Conservation (phyloP, 37 sponge, comb jelly and placozoan genomes). For the Dysidea cf. avara region DNA sequence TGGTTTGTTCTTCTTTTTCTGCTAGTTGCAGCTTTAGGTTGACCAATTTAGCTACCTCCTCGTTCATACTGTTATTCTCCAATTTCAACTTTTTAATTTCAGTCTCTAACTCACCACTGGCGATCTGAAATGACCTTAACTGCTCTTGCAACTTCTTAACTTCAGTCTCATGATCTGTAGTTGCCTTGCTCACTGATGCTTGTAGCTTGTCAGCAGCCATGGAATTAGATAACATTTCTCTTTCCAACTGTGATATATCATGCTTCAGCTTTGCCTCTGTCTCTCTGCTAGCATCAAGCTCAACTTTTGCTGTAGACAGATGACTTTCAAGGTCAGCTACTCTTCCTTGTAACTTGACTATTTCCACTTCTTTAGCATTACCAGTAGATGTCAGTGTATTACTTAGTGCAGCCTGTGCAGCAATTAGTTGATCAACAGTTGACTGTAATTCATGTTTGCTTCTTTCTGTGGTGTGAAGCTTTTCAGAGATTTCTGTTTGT, state of each 20-base stretch:
- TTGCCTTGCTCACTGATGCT: background rate
- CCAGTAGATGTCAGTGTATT: conserved; percentile 29
- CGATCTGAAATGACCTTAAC: background rate
- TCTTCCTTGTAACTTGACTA: conserved; percentile 26
- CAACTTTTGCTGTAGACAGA: background rate
- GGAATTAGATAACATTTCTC: background rate
- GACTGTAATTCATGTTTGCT: conserved; percentile 22
- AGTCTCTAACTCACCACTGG: background rate
- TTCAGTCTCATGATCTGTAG: conserved; percentile 8
- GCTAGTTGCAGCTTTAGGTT: background rate
- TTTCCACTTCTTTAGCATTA: conserved; percentile 54
- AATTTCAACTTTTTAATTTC: conserved; percentile 5
- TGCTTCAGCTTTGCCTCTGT: conserved; percentile 7
- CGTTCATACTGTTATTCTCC: background rate
- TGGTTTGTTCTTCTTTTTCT: background rate
- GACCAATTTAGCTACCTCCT: conserved; percentile 1
- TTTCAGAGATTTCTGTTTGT: background rate
- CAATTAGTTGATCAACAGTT: conserved; percentile 24
- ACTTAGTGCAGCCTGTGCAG: conserved; percentile 56
- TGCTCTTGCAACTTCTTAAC: background rate
- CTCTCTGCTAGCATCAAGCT: background rate
- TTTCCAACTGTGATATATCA: conserved; percentile 7
- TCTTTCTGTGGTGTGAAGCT: conserved; percentile 11
- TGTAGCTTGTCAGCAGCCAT: background rate
- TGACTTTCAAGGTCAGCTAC: conserved; percentile 16